phyloP scores from a whole-genome alignment of 92 coral and sea anemone species.

The Montipora capitata region DNA sequence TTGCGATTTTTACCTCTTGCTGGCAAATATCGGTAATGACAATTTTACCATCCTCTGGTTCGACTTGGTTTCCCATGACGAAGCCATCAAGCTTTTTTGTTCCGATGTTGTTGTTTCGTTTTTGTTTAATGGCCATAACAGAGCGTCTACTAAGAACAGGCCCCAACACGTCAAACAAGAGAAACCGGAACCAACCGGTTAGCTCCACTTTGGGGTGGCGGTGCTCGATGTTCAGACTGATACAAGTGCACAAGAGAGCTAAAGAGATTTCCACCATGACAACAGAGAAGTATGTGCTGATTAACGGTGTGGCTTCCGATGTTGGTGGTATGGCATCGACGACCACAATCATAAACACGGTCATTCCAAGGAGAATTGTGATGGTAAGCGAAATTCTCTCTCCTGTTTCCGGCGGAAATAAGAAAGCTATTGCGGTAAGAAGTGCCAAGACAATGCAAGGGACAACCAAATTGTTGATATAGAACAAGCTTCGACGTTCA shows the following conservation, averaged over 20 bases:
- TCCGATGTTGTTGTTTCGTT: not conserved
- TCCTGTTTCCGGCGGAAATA: conserved; percentile 98
- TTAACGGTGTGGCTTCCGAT: conserved; percentile 92
- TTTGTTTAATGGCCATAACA: conserved; percentile 21
- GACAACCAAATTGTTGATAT: conserved; percentile 88
- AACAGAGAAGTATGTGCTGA: conserved; percentile 95
- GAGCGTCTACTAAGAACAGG: conserved; percentile 61
- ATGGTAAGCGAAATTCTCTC: conserved; percentile 96
- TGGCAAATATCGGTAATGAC: conserved; percentile 11
- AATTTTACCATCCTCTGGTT: conserved; percentile 17
- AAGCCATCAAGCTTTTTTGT: not conserved
- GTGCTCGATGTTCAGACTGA: conserved; percentile 85
- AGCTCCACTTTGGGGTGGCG: conserved; percentile 88
- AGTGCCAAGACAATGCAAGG: conserved; percentile 93
- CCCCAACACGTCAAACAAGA: conserved; percentile 87
- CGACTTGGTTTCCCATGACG: conserved; percentile 31
- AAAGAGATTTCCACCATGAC: conserved; percentile 89
- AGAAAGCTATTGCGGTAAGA: conserved; percentile 86
- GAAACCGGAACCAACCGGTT: conserved; percentile 80
- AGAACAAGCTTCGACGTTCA: conserved; percentile 85
- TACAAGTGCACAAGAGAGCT: conserved; percentile 86
- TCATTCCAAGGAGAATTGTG: conserved; percentile 94
- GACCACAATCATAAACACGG: conserved; percentile 95
- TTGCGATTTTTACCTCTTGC: conserved; percentile 2
- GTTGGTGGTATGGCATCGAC: conserved; percentile 97